Conservation (phyloP, 2,113 vertebrate genomes). For the Carassius carassius region DNA sequence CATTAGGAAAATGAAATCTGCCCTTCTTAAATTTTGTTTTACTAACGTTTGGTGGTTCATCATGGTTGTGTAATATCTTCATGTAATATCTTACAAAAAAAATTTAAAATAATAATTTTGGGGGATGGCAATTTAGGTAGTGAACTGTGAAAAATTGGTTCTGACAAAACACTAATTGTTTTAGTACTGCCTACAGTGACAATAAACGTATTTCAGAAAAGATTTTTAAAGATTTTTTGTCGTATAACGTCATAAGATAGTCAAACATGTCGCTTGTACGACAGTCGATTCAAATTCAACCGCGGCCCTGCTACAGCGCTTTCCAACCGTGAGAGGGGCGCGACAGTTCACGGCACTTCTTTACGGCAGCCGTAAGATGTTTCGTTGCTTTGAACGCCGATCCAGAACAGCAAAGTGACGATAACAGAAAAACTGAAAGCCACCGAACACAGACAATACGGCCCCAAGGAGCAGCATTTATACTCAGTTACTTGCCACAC, state of each 20-base stretch:
- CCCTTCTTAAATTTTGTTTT: background rate
- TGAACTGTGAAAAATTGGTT: background rate
- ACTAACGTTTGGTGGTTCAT: background rate
- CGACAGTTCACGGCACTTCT: constrained; percentile 66
- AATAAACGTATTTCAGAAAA: background rate
- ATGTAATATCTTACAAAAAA: background rate
- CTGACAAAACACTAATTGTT: background rate
- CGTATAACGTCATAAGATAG: background rate
- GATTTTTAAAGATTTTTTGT: background rate
- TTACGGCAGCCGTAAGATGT: constrained; percentile 68
- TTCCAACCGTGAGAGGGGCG: background rate
- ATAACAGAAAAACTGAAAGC: constrained; percentile 60
- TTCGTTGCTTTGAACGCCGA: constrained; percentile 59
- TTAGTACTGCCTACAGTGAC: background rate
- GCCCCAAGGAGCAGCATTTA: constrained; percentile 49
- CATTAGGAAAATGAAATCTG: background rate
- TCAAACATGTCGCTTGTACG: background rate
- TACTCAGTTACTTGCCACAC: constrained; percentile 33
- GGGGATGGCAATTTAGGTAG: background rate
- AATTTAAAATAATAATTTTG: background rate
- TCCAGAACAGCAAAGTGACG: constrained; percentile 66
- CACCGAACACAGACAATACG: constrained; percentile 47
- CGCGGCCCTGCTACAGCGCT: background rate
- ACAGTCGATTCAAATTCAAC: background rate
- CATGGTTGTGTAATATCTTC: background rate